These are phyloP conservation scores for Eunapius fragilis DNA, from an alignment of 37 sponge, comb jelly and placozoan genomes.

Conservation along the genomic window DNA sequence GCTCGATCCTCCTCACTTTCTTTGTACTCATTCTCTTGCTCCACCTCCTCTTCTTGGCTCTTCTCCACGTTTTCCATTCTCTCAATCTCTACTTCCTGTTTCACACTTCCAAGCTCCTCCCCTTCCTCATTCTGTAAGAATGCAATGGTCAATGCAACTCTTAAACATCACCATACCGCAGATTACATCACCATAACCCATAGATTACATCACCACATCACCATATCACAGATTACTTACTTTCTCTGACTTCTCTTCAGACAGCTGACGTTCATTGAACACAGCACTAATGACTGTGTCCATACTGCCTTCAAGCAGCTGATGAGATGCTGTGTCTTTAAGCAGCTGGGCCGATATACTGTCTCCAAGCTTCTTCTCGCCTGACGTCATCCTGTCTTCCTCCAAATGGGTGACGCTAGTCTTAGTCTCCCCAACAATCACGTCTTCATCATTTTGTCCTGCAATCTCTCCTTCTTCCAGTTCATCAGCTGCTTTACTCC, in stretches of 20 bases:
- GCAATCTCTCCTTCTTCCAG: not conserved
- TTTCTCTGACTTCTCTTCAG: not conserved
- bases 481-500: not conserved
- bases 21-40: no score
- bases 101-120: not conserved
- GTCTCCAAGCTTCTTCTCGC: no score
- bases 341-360: not conserved
- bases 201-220: not conserved
- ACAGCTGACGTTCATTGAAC: not conserved
- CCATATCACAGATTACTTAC: not conserved
- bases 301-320: not conserved
- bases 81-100: not conserved
- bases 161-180: no score
- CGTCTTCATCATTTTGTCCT: not conserved
- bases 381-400: not conserved
- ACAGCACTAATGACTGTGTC: not conserved
- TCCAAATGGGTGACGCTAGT: not conserved
- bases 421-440: not conserved
- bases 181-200: not conserved
- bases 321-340: no score
- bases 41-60: constrained; percentile 1
- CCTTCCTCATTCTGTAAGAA: not conserved
- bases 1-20: not conserved
- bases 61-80: not conserved
- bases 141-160: not conserved